A percentile compares a stretch with the other conserved stretches of the same genome.
Conservation (phyloP, 1,140 invertebrate species). For the Caenorhabditis tropicalis region DNA sequence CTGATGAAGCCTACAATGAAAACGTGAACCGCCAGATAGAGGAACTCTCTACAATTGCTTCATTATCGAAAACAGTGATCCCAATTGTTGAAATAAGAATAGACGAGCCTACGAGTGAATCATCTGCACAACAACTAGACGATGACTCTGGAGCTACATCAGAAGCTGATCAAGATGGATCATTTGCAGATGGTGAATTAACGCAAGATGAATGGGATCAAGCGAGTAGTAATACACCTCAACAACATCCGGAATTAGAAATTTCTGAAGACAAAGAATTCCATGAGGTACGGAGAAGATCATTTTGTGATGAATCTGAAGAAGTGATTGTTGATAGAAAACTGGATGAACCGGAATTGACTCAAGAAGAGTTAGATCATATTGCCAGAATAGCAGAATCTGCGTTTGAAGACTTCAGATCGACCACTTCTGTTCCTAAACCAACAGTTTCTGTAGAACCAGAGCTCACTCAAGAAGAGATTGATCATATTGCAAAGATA, state of each 20-base stretch:
- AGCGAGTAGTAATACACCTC: neutral
- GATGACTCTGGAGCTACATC: neutral
- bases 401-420: no score
- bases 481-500: slow-evolving; percentile 20
- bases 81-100: neutral
- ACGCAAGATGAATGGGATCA: neutral
- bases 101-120: neutral
- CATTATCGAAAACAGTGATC: neutral
- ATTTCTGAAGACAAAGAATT: neutral
- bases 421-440: no score
- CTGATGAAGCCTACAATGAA: neutral
- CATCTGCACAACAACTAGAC: neutral
- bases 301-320: slow-evolving; percentile 36
- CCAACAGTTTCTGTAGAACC: no score
- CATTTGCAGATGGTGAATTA: neutral
- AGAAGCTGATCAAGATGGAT: neutral
- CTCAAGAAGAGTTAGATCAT: neutral
- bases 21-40: neutral
- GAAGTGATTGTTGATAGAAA: slow-evolving; percentile 1
- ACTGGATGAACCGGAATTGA: neutral
- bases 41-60: neutral
- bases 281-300: neutral
- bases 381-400: neutral
- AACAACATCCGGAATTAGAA: neutral
- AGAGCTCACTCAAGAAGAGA: slow-evolving; percentile 27